Evolutionary conservation across 1,140 invertebrate species (phyloP), one percentile per base, ranked within the genome.

Genomic region (Leptinotarsa undecemlineata): DNA sequence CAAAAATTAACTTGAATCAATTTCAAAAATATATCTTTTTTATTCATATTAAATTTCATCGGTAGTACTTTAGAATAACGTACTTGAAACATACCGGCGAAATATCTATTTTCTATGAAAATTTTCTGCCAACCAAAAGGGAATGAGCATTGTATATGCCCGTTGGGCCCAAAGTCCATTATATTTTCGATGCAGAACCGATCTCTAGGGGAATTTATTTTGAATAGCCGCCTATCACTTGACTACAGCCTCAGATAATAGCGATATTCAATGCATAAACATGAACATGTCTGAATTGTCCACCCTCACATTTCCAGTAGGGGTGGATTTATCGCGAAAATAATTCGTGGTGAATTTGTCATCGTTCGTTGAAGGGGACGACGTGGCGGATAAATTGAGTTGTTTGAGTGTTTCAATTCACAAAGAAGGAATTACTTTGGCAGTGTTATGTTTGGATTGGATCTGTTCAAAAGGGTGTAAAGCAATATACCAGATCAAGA

Each of bases 201-300:
- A 23, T 67, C 64, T 67, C 64, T 42, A 23, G 64, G 64, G 64
- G 64, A 67, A 67, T 67, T 67, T 42, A 42, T 17, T 57, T 33
- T 67, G 64, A 67, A 67, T 67, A 67, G 64, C 64, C 64, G 64
- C 20, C 23, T 26, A 67, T 42, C 64, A 67, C 64, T 67, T 67
- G 64, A 67, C 64, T 67, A 67, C 23, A 67, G 21, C 64, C 64
- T 23, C 23, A 23, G 51, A 67, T 67, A 67, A 67, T 67, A 42
- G 8, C 64, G 17, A 21, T 67, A 67, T 42, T 23, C 23, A 23
- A 17, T 33, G 64, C 64, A 26, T 67, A 21, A 67, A 67, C 64
- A 67, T 67, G 23, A 19, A 26, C 64, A 67, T 67, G 64, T 67
- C 14, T 57, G 51, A 57, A 57, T 57, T 17, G 26, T 67, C 64